Evolutionary conservation across 2,888 invertebrate species (phyloP).

Genomic region (Listrodromus nycthemerus): DNA sequence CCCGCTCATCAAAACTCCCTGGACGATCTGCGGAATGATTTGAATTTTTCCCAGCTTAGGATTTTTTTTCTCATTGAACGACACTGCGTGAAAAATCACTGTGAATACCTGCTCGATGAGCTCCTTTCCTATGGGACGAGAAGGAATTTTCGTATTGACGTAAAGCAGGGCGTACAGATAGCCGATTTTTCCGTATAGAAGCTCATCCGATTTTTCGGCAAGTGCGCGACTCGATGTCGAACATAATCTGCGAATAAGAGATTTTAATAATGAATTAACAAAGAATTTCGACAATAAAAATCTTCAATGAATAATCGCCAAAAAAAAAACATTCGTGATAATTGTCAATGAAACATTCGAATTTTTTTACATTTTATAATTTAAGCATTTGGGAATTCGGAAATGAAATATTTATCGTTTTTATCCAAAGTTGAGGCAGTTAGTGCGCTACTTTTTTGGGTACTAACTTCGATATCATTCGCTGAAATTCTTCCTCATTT

Average conservation of each 20-base stretch:
- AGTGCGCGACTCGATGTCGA: conserved; percentile 86
- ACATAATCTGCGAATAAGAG: conserved; percentile 85
- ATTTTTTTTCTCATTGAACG: conserved; percentile 14
- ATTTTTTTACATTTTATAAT: too few relatives aligned
- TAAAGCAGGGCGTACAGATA: conserved; percentile 92
- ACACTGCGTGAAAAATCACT: conserved; percentile 8
- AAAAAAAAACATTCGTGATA: not conserved
- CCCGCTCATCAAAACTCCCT: conserved; percentile 88
- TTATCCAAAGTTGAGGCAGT: conserved; percentile 31
- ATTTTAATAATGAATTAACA: too few relatives aligned
- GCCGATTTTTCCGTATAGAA: conserved; percentile 94
- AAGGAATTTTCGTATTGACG: conserved; percentile 88
- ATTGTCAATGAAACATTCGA: not conserved
- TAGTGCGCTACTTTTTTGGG: conserved; percentile 30
- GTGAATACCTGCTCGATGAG: conserved; percentile 84
- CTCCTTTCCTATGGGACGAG: conserved; percentile 86
- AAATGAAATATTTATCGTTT: too few relatives aligned
- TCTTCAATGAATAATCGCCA: not conserved
- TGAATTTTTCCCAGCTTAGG: conserved; percentile 14
- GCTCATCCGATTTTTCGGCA: conserved; percentile 90
- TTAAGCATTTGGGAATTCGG: too few relatives aligned
- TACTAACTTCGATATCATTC: conserved; percentile 86
- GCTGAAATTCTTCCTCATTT: conserved; percentile 85
- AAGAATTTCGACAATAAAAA: too few relatives aligned
- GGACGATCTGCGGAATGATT: conserved; percentile 86